Percentiles rank a stretch among this genome's conserved stretches.
phyloP scores from a whole-genome alignment of 2,888 invertebrate genomes.

The Acheta domesticus region DNA sequence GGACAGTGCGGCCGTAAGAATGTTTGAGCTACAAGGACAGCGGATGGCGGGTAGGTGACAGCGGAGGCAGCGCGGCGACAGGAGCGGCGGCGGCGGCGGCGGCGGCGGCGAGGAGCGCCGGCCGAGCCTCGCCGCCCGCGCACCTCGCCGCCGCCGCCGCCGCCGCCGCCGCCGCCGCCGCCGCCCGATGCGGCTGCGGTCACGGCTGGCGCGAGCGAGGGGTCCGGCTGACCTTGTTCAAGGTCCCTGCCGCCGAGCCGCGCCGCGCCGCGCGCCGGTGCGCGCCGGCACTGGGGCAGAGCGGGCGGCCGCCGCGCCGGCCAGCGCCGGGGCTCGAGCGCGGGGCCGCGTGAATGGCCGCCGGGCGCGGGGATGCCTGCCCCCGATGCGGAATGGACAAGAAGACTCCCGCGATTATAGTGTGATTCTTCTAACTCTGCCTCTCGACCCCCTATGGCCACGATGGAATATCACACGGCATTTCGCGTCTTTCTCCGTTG shows the following conservation, averaged over 20 bases:
- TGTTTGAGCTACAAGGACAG: no score
- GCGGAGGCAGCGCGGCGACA: neutral
- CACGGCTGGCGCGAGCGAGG: neutral
- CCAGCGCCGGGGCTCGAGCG: neutral
- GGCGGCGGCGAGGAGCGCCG: neutral
- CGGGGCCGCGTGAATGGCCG: neutral
- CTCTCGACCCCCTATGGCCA: no score
- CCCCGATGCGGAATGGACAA: no score
- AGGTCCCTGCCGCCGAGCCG: neutral
- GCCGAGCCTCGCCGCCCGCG: neutral
- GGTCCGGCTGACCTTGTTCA: conserved; percentile 18
- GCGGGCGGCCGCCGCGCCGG: neutral
- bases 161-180: neutral
- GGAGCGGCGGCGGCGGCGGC: neutral
- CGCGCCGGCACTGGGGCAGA: neutral
- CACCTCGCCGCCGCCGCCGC: neutral
- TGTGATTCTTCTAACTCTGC: no score
- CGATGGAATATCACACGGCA: no score
- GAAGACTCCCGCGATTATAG: no score
- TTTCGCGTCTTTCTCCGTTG: no score
- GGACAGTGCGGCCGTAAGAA: no score
- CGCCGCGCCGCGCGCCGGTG: neutral
- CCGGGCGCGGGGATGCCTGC: no score
- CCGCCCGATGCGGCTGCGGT: neutral
- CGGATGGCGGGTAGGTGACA: neutral